Evolutionary conservation across 2,797 vertebrate species (phyloP).

Genomic region (Lepilemur septentrionalis): DNA sequence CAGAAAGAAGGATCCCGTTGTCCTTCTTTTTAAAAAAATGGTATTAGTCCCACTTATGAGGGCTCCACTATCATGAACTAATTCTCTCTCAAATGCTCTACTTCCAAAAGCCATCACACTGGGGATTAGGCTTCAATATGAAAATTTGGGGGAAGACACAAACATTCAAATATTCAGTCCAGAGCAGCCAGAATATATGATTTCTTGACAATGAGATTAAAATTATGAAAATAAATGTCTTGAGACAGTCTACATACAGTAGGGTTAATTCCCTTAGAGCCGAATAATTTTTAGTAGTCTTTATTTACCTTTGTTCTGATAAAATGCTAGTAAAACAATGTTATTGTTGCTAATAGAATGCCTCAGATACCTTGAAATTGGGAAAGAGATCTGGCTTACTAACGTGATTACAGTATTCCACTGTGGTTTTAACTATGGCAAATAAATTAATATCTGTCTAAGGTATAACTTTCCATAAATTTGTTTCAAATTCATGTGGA

Average conservation of each 20-base stretch:
- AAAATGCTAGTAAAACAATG: neutral
- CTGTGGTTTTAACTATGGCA: neutral
- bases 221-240: neutral
- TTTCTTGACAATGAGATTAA: neutral
- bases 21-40: neutral
- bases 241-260: neutral
- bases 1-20: neutral
- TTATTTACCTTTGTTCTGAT: neutral
- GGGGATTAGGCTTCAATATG: neutral
- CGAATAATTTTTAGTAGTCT: neutral
- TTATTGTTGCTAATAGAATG: neutral
- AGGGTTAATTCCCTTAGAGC: neutral
- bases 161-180: neutral
- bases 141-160: neutral
- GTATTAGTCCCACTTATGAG: neutral
- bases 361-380: neutral
- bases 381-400: neutral
- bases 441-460: neutral
- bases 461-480: neutral
- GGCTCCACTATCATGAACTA: neutral
- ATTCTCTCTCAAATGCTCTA: too few relatives aligned
- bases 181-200: neutral
- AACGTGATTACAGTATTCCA: neutral
- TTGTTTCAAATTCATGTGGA: neutral
- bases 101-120: neutral